Evolutionary conservation across 2,797 vertebrate species (phyloP).

Genomic region (Hybognathus amarus): DNA sequence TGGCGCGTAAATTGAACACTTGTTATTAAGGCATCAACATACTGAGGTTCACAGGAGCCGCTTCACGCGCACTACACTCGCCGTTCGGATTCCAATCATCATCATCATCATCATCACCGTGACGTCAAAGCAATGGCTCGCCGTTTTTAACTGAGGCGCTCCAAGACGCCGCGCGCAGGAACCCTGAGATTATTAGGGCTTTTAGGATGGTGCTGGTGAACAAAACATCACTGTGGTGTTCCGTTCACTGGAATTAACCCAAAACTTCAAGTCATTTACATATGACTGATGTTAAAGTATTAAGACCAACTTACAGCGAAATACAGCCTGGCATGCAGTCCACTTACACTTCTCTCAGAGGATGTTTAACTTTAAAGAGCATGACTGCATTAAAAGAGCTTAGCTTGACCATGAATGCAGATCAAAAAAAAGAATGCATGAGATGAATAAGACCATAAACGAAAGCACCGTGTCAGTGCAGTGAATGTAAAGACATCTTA

Average conservation of each 20-base stretch:
- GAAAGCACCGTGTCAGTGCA: neutral
- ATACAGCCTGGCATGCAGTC: neutral
- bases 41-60: conserved; percentile 88
- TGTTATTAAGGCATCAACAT: conserved; percentile 81
- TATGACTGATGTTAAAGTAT: neutral
- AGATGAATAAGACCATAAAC: conserved; percentile 5
- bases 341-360: neutral
- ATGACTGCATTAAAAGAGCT: conserved; percentile 28
- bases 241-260: neutral
- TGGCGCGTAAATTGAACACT: conserved; percentile 70
- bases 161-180: conserved; percentile 28
- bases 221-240: neutral
- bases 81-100: conserved; percentile 87
- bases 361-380: conserved; percentile 26
- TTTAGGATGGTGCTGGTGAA: neutral
- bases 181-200: neutral
- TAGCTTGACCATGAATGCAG: conserved; percentile 19
- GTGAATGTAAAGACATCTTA: neutral
- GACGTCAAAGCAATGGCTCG: conserved; percentile 81
- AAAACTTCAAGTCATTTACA: neutral
- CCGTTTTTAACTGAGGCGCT: conserved; percentile 64
- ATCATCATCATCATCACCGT: conserved; percentile 72
- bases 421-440: neutral
- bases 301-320: neutral
- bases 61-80: conserved; percentile 86